phyloP scores from a whole-genome alignment of 2,797 vertebrate genomes.

The Nannoperca obscura region DNA sequence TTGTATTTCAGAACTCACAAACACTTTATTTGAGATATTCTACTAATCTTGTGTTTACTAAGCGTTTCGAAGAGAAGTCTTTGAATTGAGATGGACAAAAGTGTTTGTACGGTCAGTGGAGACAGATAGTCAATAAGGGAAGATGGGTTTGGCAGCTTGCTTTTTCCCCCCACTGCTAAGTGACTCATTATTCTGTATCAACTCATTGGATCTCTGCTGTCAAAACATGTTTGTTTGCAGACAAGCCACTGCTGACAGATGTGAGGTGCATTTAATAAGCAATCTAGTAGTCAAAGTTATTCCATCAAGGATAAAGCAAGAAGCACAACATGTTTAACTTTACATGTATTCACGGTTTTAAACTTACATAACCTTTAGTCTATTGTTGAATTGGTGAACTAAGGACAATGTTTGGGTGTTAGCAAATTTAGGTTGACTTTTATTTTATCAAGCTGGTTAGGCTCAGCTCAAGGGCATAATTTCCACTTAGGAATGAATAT shows the following conservation, averaged over 20 bases:
- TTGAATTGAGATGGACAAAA: constrained; percentile 61
- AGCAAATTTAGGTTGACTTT: background rate
- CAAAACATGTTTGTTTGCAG: constrained; percentile 74
- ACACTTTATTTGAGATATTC: constrained; percentile 30
- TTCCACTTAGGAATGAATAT: background rate
- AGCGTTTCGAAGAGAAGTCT: constrained; percentile 37
- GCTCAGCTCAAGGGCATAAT: background rate
- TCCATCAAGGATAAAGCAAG: constrained; percentile 37
- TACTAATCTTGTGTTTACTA: constrained; percentile 39
- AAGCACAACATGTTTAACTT: constrained; percentile 31
- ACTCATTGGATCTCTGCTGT: constrained; percentile 68
- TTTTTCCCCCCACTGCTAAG: constrained; percentile 44
- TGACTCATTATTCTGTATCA: constrained; percentile 75
- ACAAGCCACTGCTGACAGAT: constrained; percentile 61
- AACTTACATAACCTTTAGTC: constrained; percentile 4
- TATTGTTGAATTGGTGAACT: background rate
- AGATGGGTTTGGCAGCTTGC: constrained; percentile 50
- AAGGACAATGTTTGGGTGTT: background rate
- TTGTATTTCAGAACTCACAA: constrained; percentile 15
- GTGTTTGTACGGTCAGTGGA: constrained; percentile 33
- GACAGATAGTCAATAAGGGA: constrained; percentile 66
- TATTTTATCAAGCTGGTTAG: background rate
- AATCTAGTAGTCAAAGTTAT: constrained; percentile 45
- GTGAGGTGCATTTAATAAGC: constrained; percentile 67
- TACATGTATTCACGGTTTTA: constrained; percentile 1